Evolutionary conservation across 2,888 invertebrate species (phyloP), one percentile per base, ranked within the genome.

Genomic region (Clitarchus hookeri): DNA sequence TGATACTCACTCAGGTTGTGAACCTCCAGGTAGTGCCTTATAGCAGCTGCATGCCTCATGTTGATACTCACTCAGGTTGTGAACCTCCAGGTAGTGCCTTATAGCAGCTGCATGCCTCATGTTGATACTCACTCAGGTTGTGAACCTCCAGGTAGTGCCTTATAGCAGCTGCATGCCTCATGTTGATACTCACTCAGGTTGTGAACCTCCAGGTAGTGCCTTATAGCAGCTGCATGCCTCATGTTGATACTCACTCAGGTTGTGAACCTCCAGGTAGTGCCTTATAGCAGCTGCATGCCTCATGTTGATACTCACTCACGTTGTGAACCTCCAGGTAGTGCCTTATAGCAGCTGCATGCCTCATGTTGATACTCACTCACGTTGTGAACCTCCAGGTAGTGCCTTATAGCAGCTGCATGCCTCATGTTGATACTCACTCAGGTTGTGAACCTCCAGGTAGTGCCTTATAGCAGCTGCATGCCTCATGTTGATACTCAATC

Each of bases 381-480:
- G n/a, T 4, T 94, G 94, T 88, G 89, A 91, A 25, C 93, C 93
- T 9, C 89, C 92, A 86, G 91, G 91, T 91, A 89, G 83, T 9
- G 8, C n/a, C 65, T 65, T 48, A 11, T 3, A 1, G 6, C 65
- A n/a, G 8, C 11, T n/a, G 11, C 65, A 3, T 36, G 36, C 36
- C 36, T 36, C 36, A 36, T 36, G 36, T 36, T 36, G 36, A 36
- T 4, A 36, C n/a, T n/a, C n/a, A n/a, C n/a, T n/a, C n/a, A n/a
- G n/a, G n/a, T 4, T 94, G 94, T 88, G 89, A 91, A 25, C 93
- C 93, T 9, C 89, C 92, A 86, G 91, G 91, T 91, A 89, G 83
- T 9, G 8, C n/a, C 65, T 65, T 48, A 11, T 3, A 1, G 6
- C 65, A n/a, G 8, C 11, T n/a, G 11, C 65, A 3, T 36, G 36